Base-by-base conservation (phyloP, 2,797 vertebrate species). In the Alfaro cultratus region DNA sequence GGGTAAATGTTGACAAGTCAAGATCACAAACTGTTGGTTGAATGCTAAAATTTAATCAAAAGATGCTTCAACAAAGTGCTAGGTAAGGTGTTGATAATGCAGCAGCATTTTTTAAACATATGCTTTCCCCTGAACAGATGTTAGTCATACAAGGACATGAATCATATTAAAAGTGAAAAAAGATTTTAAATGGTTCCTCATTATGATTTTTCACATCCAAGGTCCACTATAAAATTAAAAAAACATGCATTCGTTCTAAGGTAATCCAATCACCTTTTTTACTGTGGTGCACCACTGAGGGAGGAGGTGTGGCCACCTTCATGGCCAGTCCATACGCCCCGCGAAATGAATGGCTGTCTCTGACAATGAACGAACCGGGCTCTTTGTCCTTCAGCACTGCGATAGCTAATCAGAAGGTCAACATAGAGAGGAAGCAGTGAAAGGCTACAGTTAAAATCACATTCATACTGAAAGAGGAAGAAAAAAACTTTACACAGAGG, bases 321-420 rank as follows among this genome's bases (percentile, higher is more conserved):
- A 99, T 96, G 49, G 98, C 98, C 78, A 99, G 88, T 6, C 98
- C 98, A 0, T 99, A 99, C 23, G 98, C 98, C 21, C 98, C 98
- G 0, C 97, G 95, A 86, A 99, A 99, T 1, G 98, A 99, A 88
- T 99, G 98, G 81, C 98, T 99, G 95, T 99, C 98, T 80, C 98
- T 95, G 85, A 99, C 96, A 12, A 99, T 94, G 93, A 99, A 99
- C 0, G 97, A 97, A 0, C 98, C 98, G 0, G 98, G 97, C 67
- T 99, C 97, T 90, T 96, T 98, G 93, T 99, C 97, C 91, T 98
- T 99, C 46, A 99, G 92, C 91, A 98, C 92, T 0, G 96, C 86
- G 18, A 99, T 99, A 80, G 98, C 98, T 99, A 83, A 11, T 53
- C 67, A 70, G 68, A 29, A 84, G 23, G 78, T 90, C 76, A 82